Percentiles rank a stretch among this genome's conserved stretches.
These are phyloP conservation scores for Falco biarmicus DNA, from an alignment of 2,797 vertebrate genomes.

Conservation along the genomic window DNA sequence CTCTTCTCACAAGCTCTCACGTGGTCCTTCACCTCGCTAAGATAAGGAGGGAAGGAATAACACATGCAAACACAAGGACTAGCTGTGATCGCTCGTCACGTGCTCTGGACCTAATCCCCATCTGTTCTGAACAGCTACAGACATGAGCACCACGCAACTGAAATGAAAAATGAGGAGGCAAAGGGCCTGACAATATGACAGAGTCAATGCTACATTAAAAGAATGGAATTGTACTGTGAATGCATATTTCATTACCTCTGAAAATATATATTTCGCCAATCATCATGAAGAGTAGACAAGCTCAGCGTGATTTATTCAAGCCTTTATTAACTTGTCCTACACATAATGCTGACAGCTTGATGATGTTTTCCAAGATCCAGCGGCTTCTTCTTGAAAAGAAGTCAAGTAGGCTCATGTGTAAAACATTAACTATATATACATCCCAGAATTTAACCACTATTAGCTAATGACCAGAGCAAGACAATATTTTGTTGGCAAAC, in stretches of 20 bases:
- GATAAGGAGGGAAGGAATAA: background rate
- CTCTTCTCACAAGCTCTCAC: background rate
- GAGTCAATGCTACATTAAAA: background rate
- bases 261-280: background rate
- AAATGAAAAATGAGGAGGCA: background rate
- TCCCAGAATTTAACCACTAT: background rate
- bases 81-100: background rate
- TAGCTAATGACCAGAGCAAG: background rate
- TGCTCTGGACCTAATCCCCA: background rate
- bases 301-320: background rate
- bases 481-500: background rate
- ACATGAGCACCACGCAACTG: background rate
- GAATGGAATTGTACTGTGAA: background rate
- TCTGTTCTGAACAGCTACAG: background rate
- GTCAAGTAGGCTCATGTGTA: background rate
- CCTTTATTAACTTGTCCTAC: slow-evolving; percentile 2
- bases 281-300: background rate
- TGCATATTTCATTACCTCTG: background rate
- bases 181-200: background rate
- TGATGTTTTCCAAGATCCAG: slow-evolving; percentile 33
- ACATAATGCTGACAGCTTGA: slow-evolving; percentile 14
- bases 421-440: background rate
- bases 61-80: background rate
- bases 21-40: background rate
- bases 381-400: slow-evolving; percentile 32